Conservation (phyloP, 2,113 vertebrate species). For the Eurystomus gularis region DNA sequence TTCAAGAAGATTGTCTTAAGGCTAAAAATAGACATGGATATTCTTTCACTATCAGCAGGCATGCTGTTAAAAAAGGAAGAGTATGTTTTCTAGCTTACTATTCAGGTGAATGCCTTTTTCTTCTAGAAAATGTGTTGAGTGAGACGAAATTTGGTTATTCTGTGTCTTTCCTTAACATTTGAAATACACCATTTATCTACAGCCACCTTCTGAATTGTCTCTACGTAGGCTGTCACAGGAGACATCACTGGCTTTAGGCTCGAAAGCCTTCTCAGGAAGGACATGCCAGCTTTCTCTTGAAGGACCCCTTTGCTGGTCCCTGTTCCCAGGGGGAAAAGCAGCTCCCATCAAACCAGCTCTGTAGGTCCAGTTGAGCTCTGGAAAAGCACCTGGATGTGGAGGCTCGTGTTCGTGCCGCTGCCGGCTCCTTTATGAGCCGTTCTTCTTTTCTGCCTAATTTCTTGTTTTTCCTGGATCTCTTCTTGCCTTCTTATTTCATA, state of each 20-base stretch:
- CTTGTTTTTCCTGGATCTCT: background rate
- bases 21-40: constrained; percentile 30
- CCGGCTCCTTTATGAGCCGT: background rate
- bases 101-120: background rate
- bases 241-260: background rate
- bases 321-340: rapidly evolving
- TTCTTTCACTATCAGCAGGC: background rate
- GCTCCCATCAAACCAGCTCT: background rate
- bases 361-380: background rate
- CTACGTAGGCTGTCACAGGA: background rate
- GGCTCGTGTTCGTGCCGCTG: background rate
- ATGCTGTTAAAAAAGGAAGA: background rate
- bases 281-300: background rate
- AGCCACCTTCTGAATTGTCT: background rate
- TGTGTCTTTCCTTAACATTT: background rate
- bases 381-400: background rate
- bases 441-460: background rate
- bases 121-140: background rate
- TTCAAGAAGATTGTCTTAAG: background rate
- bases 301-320: rapidly evolving
- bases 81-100: background rate
- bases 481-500: background rate
- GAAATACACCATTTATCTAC: background rate
- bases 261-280: background rate
- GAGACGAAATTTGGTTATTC: background rate